Base-by-base conservation (phyloP, 2,888 invertebrate genomes). In the Calameuta filiformis region DNA sequence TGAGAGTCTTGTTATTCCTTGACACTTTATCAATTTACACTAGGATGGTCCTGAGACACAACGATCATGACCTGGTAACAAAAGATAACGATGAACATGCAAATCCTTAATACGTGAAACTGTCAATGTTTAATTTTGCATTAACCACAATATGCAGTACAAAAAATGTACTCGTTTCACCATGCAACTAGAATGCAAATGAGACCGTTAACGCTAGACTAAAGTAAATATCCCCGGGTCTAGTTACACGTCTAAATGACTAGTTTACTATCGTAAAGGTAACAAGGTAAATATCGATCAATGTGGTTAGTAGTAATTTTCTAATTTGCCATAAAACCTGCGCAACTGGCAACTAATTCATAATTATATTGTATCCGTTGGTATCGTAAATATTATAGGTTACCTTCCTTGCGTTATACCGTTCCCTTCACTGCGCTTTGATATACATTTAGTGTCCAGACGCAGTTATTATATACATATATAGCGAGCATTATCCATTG, bases 321-420 rank as follows among this genome's bases (percentile, higher is more conserved):
- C 79, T 77, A 84, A 85, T 85, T 84, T 81, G 75, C 77, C 71
- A 73, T 75, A 78, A 82, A 85, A 73, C 77, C 77, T 77, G 76
- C 71, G 69, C 76, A 78, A 56, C 23, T 56, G 56, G 23, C 23
- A 23, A 56, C 56, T 56, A 56, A 56, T 56, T 56, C 56, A 56
- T 56, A 56, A 56, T 56, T 56, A 23, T 56, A 56, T 56, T 56
- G 56, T 56, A 23, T 23, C 56, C 23, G 56, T 15, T 56, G 9
- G 56, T 56, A 23, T 56, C 56, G 23, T 56, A 56, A 56, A 56
- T 9, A 56, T 56, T 56, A 56, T 56, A 56, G 56, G 56, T 56
- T 56, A 56, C 56, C 23, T 56, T 56, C 56, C 56, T 23, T 23
- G 56, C 56, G 56, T 56, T 56, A 23, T 56, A 23, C 9, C 9